A percentile compares a stretch with the other conserved stretches of the same genome.
Evolutionary conservation across 2,113 vertebrate genomes (phyloP).

Genomic region (Oreotrochilus melanogaster): DNA sequence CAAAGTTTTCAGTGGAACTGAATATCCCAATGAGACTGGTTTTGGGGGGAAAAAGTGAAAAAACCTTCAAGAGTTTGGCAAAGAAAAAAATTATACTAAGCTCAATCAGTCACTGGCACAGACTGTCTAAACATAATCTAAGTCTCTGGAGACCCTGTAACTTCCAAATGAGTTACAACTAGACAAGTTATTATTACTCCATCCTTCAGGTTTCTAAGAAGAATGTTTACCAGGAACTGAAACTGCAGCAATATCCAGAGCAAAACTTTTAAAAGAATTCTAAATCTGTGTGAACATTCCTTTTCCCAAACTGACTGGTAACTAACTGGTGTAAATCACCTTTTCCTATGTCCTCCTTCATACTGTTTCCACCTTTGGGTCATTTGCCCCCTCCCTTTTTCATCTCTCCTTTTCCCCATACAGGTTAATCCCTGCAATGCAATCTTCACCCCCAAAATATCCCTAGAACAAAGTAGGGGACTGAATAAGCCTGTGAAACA

Average conservation of each 20-base stretch:
- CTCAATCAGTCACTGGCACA: background rate
- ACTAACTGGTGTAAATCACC: background rate
- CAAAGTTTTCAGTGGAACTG: background rate
- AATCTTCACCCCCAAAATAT: background rate
- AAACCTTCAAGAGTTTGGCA: background rate
- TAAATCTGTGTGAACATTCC: background rate
- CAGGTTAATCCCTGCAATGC: background rate
- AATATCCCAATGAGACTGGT: background rate
- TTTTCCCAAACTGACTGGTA: background rate
- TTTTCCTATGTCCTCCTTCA: background rate
- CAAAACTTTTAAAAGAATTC: background rate
- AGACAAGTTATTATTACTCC: background rate
- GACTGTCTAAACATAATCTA: background rate
- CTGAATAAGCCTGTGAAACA: background rate
- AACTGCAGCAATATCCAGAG: background rate
- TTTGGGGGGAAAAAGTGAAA: background rate
- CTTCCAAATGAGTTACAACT: conserved; percentile 5
- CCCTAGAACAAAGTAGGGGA: background rate
- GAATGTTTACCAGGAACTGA: background rate
- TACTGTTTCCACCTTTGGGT: background rate
- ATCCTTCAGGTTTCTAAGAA: background rate
- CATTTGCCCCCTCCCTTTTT: background rate
- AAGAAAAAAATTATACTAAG: background rate
- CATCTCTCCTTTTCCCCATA: too few species aligned
- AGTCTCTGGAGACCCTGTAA: background rate